A percentile compares a stretch with the other conserved stretches of the same genome.
Conservation (phyloP, 2,888 invertebrate species). For the Lithophane socia region DNA sequence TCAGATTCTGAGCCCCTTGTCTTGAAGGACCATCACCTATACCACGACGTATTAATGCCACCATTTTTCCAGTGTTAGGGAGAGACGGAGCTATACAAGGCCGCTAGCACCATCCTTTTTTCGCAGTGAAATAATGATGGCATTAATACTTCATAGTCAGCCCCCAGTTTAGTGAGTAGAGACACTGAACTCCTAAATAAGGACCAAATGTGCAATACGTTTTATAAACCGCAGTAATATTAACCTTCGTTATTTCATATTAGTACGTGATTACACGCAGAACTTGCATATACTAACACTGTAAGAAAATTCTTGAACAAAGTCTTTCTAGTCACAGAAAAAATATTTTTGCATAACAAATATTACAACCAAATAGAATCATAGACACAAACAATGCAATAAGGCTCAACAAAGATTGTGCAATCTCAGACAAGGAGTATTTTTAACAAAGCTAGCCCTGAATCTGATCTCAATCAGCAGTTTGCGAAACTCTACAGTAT, state of each 20-base stretch:
- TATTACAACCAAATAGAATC: neutral
- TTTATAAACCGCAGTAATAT: neutral
- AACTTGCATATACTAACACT: neutral
- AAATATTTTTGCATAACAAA: neutral
- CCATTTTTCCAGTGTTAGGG: too few relatives aligned
- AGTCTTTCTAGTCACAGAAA: neutral
- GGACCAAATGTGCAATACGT: neutral
- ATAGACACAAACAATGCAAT: slow-evolving; percentile 11
- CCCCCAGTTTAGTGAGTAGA: neutral
- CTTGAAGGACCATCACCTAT: too few relatives aligned
- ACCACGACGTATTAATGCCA: too few relatives aligned
- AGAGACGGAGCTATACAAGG: too few relatives aligned
- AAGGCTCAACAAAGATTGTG: slow-evolving; percentile 19
- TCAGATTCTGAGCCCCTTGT: neutral
- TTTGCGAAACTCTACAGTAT: slow-evolving; percentile 39
- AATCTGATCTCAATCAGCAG: slow-evolving; percentile 47
- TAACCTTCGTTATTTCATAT: neutral
- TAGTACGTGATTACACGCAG: neutral
- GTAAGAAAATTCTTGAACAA: neutral
- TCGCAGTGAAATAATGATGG: too few relatives aligned
- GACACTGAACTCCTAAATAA: too few relatives aligned
- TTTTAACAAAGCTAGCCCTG: slow-evolving; percentile 44
- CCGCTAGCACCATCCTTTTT: too few relatives aligned
- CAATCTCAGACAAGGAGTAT: slow-evolving; percentile 12
- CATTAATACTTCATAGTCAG: too few relatives aligned